Evolutionary conservation across 2,113 vertebrate genomes (phyloP), one percentile per base, ranked within the genome.

Genomic region (Setophaga petechia): DNA sequence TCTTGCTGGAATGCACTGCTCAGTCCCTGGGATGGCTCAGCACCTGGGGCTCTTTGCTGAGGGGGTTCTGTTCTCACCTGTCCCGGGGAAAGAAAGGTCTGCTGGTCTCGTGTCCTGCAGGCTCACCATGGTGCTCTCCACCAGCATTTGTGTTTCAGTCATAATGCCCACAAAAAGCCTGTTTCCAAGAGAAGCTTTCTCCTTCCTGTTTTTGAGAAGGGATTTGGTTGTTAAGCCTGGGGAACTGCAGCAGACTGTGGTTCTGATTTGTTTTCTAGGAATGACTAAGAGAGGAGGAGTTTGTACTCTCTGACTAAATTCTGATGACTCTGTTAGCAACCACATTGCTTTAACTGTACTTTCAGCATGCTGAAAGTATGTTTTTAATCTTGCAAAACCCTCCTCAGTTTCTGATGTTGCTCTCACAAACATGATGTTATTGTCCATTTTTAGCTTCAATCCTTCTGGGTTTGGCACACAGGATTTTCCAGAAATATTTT

Each of bases 221-320:
- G 76, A 61, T 92, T 90, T 89, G 24, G 82, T 81, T 57, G 84
- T 90, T 49, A 65, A 68, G 90, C 76, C 82, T 4, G 1, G 67
- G 51, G n/a, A 88, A 44, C 72, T 9, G 2, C 6, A 1, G 76
- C 86, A 90, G 73, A 15, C 86, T 74, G 76, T 4, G 16, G 86
- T 81, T 94, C 92, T 94, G 83, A 68, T 95, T 92, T 94, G 93
- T 92, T 96, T 96, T 96, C 95, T 89, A 96, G 95, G 80, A 95
- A 91, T 92, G 94, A 96, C 88, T 95, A 95, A 94, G 76, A 90
- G 73, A 94, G 88, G 86, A 96, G 94, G 93, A 81, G 85, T 93
- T 92, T 72, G 17, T 54, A n/a, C 0, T 0, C 43, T 61, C 92
- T 93, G 68, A 90, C 80, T 89, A 65, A 67, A 81, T 90, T 87